These are phyloP conservation scores for Eurystomus gularis DNA, from an alignment of 2,113 vertebrate species.

Conservation along the genomic window DNA sequence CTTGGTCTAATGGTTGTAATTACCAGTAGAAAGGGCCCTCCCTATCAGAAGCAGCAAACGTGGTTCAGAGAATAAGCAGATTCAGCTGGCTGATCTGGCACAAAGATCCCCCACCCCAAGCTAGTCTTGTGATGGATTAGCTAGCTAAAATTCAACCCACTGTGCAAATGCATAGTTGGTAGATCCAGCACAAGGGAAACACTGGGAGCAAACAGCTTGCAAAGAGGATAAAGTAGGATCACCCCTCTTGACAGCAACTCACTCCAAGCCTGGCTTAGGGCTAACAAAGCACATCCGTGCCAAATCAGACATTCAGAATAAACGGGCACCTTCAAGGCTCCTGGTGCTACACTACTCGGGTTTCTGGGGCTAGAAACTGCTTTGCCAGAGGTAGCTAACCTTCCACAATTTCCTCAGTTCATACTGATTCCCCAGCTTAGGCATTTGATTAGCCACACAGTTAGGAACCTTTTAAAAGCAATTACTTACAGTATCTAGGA, in stretches of 20 bases:
- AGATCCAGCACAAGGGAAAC: background rate
- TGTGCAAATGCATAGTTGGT: background rate
- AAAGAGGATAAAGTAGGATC: background rate
- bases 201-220: background rate
- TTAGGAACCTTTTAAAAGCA: slow-evolving; percentile 9
- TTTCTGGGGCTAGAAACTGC: background rate
- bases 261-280: background rate
- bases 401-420: background rate
- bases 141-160: background rate
- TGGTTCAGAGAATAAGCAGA: background rate
- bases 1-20: background rate
- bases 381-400: background rate
- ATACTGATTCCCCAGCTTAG: background rate
- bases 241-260: background rate
- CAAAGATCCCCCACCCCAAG: background rate
- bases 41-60: background rate
- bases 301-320: background rate
- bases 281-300: background rate
- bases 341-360: background rate
- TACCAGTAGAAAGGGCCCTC: background rate
- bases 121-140: background rate
- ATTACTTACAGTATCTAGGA: background rate
- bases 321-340: background rate
- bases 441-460: background rate
- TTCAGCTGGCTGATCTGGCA: background rate